Evolutionary conservation across 2,113 vertebrate genomes (phyloP).

Genomic region (Aix galericulata): DNA sequence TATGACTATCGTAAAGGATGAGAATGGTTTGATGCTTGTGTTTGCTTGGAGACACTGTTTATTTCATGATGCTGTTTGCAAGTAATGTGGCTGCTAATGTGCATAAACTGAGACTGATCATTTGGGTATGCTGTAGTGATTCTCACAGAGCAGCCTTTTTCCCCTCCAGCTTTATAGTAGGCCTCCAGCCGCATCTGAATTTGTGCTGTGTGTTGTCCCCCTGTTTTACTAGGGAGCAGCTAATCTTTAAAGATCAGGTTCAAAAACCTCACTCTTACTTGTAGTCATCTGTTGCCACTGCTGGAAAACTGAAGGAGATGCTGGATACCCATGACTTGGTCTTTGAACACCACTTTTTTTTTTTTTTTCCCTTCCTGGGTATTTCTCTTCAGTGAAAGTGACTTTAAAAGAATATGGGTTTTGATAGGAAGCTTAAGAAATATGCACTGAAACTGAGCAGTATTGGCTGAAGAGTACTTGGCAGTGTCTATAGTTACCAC

Average conservation of each 20-base stretch:
- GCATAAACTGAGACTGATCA: background rate
- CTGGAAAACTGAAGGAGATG: rapidly evolving
- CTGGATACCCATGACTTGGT: rapidly evolving
- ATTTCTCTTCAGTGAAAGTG: background rate
- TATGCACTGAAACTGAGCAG: background rate
- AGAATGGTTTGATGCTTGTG: background rate
- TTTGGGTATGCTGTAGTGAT: background rate
- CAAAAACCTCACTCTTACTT: background rate
- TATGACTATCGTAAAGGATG: rapidly evolving
- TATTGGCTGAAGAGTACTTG: background rate
- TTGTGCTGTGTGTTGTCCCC: background rate
- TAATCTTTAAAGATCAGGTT: background rate
- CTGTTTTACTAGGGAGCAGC: background rate
- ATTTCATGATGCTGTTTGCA: background rate
- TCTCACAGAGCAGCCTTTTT: background rate
- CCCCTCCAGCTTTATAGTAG: background rate
- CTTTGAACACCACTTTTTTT: background rate
- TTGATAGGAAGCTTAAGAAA: background rate
- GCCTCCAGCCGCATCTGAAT: background rate
- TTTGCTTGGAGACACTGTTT: background rate
- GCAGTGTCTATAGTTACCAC: background rate
- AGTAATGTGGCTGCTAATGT: background rate
- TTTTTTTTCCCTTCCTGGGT: background rate
- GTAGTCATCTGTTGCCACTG: background rate
- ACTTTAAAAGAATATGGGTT: background rate